Evolutionary conservation across 2,797 vertebrate genomes (phyloP), one percentile per base, ranked within the genome.

Genomic region (Molossus alvarezi): DNA sequence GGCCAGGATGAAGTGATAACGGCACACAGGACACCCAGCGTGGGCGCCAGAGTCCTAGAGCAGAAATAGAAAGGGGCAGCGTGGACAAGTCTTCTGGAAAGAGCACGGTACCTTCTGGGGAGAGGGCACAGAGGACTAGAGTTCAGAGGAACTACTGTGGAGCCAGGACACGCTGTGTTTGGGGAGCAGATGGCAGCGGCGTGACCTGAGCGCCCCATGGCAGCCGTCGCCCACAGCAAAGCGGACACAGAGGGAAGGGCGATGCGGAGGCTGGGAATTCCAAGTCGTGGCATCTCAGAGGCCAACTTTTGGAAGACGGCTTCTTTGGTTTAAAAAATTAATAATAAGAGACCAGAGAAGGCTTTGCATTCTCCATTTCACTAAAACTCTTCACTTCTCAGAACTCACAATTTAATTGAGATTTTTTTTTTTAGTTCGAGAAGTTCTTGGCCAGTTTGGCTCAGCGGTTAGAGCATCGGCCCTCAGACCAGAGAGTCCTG

Each of bases 311-410:
- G 20, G 29, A 89, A 93, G 17, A n/a, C 1, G n/a, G 29, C 9
- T 23, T 82, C 55, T 71, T 64, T 80, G 51, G 27, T 77, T 91
- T 80, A 41, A 77, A 89, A 90, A 93, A 81, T 67, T 17, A 86
- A 14, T 37, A 55, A 57, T 27, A 87, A 41, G 12, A 71, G 23
- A 72, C 10, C 29, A 82, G 12, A 89, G 12, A 2, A 79, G 69
- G 20, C 4, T 80, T 53, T 86, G 65, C 13, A 80, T 45, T 1
- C 2, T 94, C 55, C 6, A 33, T 18, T 75, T 88, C 41, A 73
- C 27, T 87, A 13, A 72, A 93, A 91, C 53, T 57, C 15, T 15
- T 69, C 57, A 9, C 41, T 41, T 93, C 23, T 18, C 48, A 57
- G 29, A 76, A 15, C 20, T 82, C 10, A 55, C 1, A 76, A 51